Evolutionary conservation across 2,888 invertebrate genomes (phyloP), one percentile per base, ranked within the genome.

Genomic region (Unio pictorum): DNA sequence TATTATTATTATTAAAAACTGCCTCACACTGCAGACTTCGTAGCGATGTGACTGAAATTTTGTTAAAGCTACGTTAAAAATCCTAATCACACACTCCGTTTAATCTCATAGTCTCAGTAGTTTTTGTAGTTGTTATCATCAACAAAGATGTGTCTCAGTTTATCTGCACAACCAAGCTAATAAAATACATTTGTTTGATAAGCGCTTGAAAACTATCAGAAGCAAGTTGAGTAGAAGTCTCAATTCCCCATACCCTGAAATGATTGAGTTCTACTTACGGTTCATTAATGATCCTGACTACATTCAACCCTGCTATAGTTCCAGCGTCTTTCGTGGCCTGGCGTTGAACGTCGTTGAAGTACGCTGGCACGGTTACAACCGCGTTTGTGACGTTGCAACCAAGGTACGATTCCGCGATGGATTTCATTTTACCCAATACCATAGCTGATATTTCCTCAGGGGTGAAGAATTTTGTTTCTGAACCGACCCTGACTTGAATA

Each of bases 281-380:
- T 91, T 99, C 99, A 89, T 99, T 99, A 89, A 99, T 98, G 89
- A 98, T 98, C 89, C 98, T 93, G 95, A 97, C 95, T 4, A 97
- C 96, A 78, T 94, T 94, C 67, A 98, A 92, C 68, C 97, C 93
- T 82, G 99, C 96, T 90, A 99, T 99, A 65, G 94, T 94, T 83
- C 99, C 99, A 80, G 99, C 99, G 91, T 99, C 99, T 90, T 98
- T 98, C 69, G 98, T 99, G 54, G 98, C 98, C 91, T 99, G 99
- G 91, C 99, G 94, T 91, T 99, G 99, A 78, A 98, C 99, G 91
- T 99, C 99, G 88, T 99, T 99, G 94, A 99, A 99, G 91, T 99
- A 99, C 45, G 98, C 97, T 11, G 98, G 98, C 1, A 98, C 97
- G 0, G 97, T 98, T 61, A 98, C 96, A 20, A 97, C 96, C 74